Evolutionary conservation across 2,113 vertebrate genomes (phyloP), one percentile per base, ranked within the genome.

Genomic region (Petrocephalus microphthalmus): DNA sequence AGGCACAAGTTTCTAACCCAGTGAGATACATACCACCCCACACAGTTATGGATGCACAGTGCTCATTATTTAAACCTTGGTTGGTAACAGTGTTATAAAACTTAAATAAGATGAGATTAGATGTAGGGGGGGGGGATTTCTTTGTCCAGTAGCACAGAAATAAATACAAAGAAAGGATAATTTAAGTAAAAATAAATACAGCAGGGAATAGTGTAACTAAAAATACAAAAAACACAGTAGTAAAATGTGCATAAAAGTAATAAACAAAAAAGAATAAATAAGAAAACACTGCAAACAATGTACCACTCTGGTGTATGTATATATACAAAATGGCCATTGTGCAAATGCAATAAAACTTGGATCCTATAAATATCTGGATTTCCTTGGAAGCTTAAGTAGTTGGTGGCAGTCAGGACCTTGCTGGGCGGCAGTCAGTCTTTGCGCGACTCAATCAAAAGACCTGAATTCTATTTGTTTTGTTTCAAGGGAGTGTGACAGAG

Each of bases 401-500:
- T 95, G 92, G 88, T 92, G 94, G 92, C 94, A 95, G 94, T 94
- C 92, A n/a, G 92, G 92, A 91, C 90, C 92, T 90, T 91, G 91
- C 87, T 60, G 88, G 87, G 57, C 64, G 60, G 88, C 74, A 85
- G 82, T 60, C 87, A 89, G 90, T 90, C 90, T 91, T 86, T 93
- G 89, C 74, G 60, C 88, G 88, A 92, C 91, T 93, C 95, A 94
- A 95, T 96, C 95, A 96, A 95, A 95, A 95, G 94, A 93, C 92
- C 93, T 92, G 90, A 94, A 90, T 96, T 97, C 95, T 97, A 90
- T 98, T 96, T 97, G 93, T 96, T 96, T 96, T 96, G 88, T 96
- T 98, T 98, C 93, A 96, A 99, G 97, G 98, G 97, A 98, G 91
- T 96, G 97, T 10, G 97, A 98, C 95, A 98, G 98, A 96, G 97